phyloP scores from a whole-genome alignment of 2,797 vertebrate genomes.

The Microtus californicus region DNA sequence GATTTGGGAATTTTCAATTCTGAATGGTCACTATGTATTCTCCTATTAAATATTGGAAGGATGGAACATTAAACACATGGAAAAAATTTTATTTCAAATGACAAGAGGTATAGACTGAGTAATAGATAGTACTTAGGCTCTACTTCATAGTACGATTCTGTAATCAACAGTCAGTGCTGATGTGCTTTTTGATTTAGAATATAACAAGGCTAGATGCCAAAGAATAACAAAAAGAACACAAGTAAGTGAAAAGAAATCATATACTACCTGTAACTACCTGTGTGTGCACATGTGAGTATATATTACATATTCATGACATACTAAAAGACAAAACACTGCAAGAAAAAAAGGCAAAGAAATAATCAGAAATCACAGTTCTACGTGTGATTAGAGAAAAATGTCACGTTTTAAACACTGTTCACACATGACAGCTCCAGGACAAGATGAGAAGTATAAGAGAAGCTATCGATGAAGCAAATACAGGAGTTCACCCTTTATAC shows the following conservation, averaged over 20 bases:
- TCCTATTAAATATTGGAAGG: not conserved
- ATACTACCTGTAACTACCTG: not conserved
- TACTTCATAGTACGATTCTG: not conserved
- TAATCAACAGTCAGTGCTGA: conserved; percentile 26
- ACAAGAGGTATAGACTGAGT: not conserved
- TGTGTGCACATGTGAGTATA: not conserved
- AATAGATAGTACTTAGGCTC: not conserved
- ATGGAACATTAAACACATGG: conserved; percentile 7
- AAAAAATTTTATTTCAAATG: conserved; percentile 45
- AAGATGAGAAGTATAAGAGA: not conserved
- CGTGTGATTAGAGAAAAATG: not conserved
- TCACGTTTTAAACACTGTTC: conserved; percentile 52
- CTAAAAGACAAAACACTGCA: conserved; percentile 13
- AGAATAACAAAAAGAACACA: not conserved
- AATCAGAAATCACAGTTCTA: conserved; percentile 6
- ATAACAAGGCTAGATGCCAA: not conserved
- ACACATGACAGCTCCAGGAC: conserved; percentile 23
- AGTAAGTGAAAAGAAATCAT: conserved; percentile 45
- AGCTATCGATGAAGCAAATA: conserved; percentile 35
- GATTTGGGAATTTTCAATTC: not conserved
- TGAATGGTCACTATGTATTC: not conserved
- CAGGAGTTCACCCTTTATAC: not conserved
- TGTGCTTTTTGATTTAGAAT: conserved; percentile 27
- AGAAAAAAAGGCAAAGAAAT: not conserved
- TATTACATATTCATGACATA: not conserved